phyloP scores from a whole-genome alignment of 2,797 vertebrate genomes.

The Acanthornis magna region DNA sequence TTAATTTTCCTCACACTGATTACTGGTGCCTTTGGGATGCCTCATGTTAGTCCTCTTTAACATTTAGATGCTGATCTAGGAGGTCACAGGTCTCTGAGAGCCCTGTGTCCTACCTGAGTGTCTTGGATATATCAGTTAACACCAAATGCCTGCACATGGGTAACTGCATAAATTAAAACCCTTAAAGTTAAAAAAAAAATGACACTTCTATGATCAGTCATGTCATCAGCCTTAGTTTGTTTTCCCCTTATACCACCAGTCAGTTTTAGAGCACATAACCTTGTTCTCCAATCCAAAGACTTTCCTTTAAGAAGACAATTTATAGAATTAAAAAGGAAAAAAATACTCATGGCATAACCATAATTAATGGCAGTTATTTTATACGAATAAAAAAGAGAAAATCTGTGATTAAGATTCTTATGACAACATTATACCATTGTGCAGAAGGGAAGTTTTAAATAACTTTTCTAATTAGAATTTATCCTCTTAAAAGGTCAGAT shows the following conservation, averaged over 20 bases:
- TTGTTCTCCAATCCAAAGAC: neutral
- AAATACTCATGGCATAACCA: neutral
- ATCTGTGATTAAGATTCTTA: neutral
- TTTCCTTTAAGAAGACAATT: neutral
- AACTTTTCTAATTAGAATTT: neutral
- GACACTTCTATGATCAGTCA: neutral
- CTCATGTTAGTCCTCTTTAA: neutral
- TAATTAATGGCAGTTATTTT: neutral
- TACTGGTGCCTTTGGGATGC: neutral
- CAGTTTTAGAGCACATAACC: neutral
- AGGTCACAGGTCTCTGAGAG: neutral
- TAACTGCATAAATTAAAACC: neutral
- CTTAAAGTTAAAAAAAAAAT: neutral
- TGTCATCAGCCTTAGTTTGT: neutral
- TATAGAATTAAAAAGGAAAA: neutral
- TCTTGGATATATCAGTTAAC: neutral
- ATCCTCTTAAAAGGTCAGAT: neutral
- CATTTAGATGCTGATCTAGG: neutral
- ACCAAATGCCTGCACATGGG: neutral
- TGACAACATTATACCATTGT: neutral
- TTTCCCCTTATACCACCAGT: neutral
- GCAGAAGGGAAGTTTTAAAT: neutral
- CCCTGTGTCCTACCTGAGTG: neutral
- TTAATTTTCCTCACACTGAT: neutral
- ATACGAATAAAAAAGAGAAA: neutral